Percentiles rank a stretch among this genome's conserved stretches.
phyloP scores from a whole-genome alignment of 2,888 invertebrate species.

The Pocota personata region DNA sequence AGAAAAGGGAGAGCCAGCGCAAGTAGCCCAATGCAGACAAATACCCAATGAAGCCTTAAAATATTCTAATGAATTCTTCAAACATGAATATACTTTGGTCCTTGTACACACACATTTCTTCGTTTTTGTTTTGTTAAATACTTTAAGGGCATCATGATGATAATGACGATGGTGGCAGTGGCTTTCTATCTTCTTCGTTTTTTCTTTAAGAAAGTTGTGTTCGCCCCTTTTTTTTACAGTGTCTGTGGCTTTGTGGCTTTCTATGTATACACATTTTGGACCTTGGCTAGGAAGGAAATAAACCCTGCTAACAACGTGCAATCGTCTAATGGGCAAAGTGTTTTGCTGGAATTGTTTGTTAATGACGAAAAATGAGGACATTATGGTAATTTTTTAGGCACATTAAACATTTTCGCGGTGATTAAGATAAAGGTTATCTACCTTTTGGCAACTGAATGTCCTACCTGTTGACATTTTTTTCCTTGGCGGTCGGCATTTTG shows the following conservation, averaged over 20 bases:
- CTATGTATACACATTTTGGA: neutral
- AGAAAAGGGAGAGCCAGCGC: neutral
- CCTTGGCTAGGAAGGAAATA: neutral
- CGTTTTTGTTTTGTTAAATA: neutral
- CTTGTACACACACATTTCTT: neutral
- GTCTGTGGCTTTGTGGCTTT: slow-evolving; percentile 2
- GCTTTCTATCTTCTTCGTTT: neutral
- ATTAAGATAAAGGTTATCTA: slow-evolving; percentile 68
- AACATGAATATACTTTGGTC: slow-evolving; percentile 8
- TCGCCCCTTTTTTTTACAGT: neutral
- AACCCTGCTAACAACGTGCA: slow-evolving; percentile 14
- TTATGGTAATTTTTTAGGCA: slow-evolving; percentile 67
- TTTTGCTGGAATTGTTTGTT: slow-evolving; percentile 62
- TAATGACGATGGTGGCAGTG: neutral
- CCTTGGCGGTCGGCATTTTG: neutral
- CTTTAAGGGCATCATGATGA: slow-evolving; percentile 5
- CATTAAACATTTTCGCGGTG: slow-evolving; percentile 67
- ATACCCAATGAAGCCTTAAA: slow-evolving; percentile 6
- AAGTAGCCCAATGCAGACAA: neutral
- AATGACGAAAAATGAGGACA: slow-evolving; percentile 60
- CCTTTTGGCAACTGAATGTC: slow-evolving; percentile 54
- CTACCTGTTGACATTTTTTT: slow-evolving; percentile 56
- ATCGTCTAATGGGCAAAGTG: slow-evolving; percentile 64
- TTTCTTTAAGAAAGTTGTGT: slow-evolving; percentile 4
- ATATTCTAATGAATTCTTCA: slow-evolving; percentile 42